Percentiles rank a stretch among this genome's conserved stretches.
These are phyloP conservation scores for Sphenopsis melanotis DNA, from an alignment of 2,797 vertebrate species.

Conservation along the genomic window DNA sequence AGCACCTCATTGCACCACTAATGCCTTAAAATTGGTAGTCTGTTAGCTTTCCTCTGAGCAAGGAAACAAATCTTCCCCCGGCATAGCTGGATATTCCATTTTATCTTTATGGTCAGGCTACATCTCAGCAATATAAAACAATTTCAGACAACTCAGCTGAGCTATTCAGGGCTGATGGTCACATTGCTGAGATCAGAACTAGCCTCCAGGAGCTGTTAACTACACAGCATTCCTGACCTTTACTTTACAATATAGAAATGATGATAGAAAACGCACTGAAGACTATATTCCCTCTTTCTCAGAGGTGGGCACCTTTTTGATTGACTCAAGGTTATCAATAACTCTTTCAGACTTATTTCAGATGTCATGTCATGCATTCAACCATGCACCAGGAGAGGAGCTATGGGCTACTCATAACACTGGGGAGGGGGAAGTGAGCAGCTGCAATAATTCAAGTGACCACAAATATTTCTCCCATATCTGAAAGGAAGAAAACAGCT, in stretches of 20 bases:
- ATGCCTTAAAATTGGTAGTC: neutral
- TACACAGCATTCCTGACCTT: neutral
- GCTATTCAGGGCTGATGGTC: neutral
- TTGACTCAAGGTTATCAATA: neutral
- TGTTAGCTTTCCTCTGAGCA: neutral
- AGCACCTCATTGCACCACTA: neutral
- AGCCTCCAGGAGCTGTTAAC: neutral
- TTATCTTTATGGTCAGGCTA: neutral
- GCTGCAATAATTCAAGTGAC: neutral
- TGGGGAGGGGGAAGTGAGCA: neutral
- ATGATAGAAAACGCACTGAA: neutral
- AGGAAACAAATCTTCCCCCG: neutral
- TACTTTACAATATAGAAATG: neutral
- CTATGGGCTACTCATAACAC: rapidly evolving
- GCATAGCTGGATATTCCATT: neutral
- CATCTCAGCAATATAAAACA: neutral
- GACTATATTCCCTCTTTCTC: neutral
- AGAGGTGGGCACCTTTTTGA: neutral
- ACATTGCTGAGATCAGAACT: neutral
- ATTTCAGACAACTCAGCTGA: neutral
- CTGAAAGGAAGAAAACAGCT: neutral
- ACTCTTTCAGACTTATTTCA: neutral
- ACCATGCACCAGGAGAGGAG: neutral
- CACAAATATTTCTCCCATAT: neutral
- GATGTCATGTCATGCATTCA: neutral